Percentiles rank a stretch among this genome's conserved stretches.
Evolutionary conservation across 64 coral and sea anemone species (phyloP).

Genomic region (Montipora cactus): DNA sequence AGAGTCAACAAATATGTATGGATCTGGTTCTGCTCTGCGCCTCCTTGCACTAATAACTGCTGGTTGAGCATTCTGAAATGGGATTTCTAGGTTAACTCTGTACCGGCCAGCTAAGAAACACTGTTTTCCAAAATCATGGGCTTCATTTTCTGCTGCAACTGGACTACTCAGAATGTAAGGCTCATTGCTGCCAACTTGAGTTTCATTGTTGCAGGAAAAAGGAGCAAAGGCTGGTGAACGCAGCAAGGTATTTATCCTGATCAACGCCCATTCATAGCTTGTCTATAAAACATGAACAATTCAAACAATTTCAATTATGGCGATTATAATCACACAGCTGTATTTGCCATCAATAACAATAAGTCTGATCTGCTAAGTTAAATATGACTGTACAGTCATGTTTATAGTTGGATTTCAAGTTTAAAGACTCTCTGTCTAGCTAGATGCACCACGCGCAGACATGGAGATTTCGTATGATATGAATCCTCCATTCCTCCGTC

Average conservation of each 20-base stretch:
- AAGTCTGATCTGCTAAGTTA: too few relatives aligned
- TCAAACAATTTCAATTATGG: neutral
- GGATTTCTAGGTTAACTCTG: slow-evolving; percentile 45
- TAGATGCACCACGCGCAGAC: too few relatives aligned
- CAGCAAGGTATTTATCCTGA: slow-evolving; percentile 56
- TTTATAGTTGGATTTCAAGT: too few relatives aligned
- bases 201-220: slow-evolving; percentile 70
- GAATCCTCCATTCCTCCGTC: too few relatives aligned
- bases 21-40: neutral
- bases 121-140: slow-evolving; percentile 44
- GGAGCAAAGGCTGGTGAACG: slow-evolving; percentile 42
- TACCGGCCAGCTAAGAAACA: slow-evolving; percentile 74
- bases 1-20: slow-evolving; percentile 65
- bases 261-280: slow-evolving; percentile 62
- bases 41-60: neutral
- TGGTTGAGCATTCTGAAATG: slow-evolving; percentile 41
- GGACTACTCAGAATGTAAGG: slow-evolving; percentile 17
- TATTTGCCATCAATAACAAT: too few relatives aligned
- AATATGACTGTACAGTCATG: too few relatives aligned
- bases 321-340: too few relatives aligned
- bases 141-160: slow-evolving; percentile 49
- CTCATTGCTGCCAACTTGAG: slow-evolving; percentile 52
- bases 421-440: too few relatives aligned
- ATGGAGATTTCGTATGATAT: too few relatives aligned
- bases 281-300: slow-evolving; percentile 48